Evolutionary conservation across 2,113 vertebrate species (phyloP).

Genomic region (Erythrocercus mccallii): DNA sequence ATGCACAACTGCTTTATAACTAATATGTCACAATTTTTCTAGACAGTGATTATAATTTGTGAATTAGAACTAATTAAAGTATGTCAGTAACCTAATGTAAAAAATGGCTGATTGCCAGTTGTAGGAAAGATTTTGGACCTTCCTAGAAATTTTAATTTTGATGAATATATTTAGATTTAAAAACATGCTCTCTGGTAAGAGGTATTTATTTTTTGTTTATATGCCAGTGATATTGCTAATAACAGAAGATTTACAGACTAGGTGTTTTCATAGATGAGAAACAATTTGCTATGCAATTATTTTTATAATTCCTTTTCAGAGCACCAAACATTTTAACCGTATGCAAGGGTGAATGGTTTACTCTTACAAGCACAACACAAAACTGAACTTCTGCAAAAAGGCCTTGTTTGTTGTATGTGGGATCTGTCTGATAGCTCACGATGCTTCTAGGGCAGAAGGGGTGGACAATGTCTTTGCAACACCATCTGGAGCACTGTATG

Average conservation of each 20-base stretch:
- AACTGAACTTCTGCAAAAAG: not conserved
- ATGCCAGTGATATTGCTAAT: not conserved
- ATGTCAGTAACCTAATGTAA: not conserved
- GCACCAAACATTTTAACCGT: accelerated
- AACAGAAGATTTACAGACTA: not conserved
- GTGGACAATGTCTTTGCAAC: not conserved
- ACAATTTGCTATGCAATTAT: not conserved
- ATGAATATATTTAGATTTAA: not conserved
- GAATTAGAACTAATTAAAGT: constrained; percentile 46
- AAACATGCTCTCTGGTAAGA: not conserved
- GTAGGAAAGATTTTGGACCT: not conserved
- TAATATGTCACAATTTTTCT: not conserved
- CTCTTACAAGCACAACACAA: not conserved
- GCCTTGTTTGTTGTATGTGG: accelerated
- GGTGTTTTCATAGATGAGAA: not conserved
- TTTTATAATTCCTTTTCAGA: not conserved
- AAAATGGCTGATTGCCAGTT: not conserved
- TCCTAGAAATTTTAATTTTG: constrained; percentile 6
- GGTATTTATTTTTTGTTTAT: not conserved
- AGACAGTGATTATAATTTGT: constrained; percentile 7
- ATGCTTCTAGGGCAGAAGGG: accelerated
- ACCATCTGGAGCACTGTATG: not conserved
- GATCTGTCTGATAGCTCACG: accelerated
- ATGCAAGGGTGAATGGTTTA: not conserved
- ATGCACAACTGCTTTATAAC: not conserved